Percentiles rank a stretch among this genome's conserved stretches.
Evolutionary conservation across 2,888 invertebrate genomes (phyloP).

Genomic region (Stomorhina lunata): DNA sequence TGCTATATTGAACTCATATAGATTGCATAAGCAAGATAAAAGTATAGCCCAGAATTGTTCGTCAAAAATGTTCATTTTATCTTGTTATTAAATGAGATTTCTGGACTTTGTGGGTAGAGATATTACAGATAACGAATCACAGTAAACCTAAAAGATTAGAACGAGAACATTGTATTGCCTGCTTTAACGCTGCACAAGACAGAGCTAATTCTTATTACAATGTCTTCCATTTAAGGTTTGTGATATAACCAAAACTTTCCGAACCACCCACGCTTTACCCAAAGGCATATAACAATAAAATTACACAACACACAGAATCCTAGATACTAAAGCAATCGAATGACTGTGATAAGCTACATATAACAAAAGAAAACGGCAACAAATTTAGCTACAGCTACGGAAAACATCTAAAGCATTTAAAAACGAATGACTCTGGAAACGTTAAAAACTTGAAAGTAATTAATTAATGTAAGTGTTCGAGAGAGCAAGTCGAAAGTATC

Average conservation of each 20-base stretch:
- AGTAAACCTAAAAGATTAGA: too few species aligned
- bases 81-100: too few species aligned
- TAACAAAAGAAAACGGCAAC: conserved; percentile 27
- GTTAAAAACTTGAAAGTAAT: conserved; percentile 58
- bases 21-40: too few species aligned
- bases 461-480: conserved; percentile 55
- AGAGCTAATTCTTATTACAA: too few species aligned
- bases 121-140: too few species aligned
- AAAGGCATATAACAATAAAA: conserved; percentile 45
- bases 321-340: conserved; percentile 49
- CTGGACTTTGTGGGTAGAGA: too few species aligned
- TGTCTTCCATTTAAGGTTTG: too few species aligned
- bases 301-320: conserved; percentile 46
- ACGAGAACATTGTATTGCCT: too few species aligned
- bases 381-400: background rate
- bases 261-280: background rate
- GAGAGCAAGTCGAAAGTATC: conserved; percentile 7
- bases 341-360: conserved; percentile 44
- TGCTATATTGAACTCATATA: too few species aligned
- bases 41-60: too few species aligned
- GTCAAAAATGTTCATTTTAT: too few species aligned
- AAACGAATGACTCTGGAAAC: conserved; percentile 40
- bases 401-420: conserved; percentile 8
- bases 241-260: background rate
- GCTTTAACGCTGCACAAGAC: too few species aligned